A percentile compares a stretch with the other conserved stretches of the same genome.
Conservation (phyloP, 1,140 invertebrate genomes). For the Drosophila arawakana region DNA sequence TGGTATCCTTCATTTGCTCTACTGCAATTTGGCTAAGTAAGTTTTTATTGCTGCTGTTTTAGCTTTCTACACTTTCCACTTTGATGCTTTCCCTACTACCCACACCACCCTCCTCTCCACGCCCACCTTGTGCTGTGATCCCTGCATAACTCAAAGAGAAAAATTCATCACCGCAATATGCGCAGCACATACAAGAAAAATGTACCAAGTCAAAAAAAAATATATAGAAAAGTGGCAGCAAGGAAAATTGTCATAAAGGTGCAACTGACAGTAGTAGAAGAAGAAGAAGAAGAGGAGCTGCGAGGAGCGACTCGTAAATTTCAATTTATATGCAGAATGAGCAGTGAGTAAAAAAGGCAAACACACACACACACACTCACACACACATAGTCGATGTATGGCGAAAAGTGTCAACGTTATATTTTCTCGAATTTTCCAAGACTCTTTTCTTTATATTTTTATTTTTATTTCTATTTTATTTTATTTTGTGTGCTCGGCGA, state of each 20-base stretch:
- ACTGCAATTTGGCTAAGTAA: constrained; percentile 77
- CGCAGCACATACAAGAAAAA: constrained; percentile 61
- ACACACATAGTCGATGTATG: constrained; percentile 27
- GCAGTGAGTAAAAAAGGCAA: constrained; percentile 71
- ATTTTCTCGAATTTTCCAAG: constrained; percentile 80
- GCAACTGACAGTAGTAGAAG: constrained; percentile 72
- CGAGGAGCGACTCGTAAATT: constrained; percentile 69
- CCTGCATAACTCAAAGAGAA: constrained; percentile 78
- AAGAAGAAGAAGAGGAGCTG: constrained; percentile 23
- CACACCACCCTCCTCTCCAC: background rate
- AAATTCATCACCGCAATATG: constrained; percentile 83
- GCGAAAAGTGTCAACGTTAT: constrained; percentile 79
- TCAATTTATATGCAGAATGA: constrained; percentile 84
- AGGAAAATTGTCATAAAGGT: constrained; percentile 84
- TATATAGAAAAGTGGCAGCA: constrained; percentile 56
- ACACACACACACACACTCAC: constrained; percentile 41
- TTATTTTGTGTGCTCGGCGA: constrained; percentile 31
- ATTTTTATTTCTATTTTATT: constrained; percentile 24
- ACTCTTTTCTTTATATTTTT: constrained; percentile 50
- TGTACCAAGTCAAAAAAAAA: constrained; percentile 19
- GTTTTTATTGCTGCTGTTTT: constrained; percentile 67
- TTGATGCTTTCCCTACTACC: background rate
- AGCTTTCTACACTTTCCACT: background rate
- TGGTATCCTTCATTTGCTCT: constrained; percentile 39
- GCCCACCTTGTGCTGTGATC: constrained; percentile 9